Evolutionary conservation across 2,888 invertebrate genomes (phyloP), one percentile per base, ranked within the genome.

Genomic region (Linyphia triangularis): DNA sequence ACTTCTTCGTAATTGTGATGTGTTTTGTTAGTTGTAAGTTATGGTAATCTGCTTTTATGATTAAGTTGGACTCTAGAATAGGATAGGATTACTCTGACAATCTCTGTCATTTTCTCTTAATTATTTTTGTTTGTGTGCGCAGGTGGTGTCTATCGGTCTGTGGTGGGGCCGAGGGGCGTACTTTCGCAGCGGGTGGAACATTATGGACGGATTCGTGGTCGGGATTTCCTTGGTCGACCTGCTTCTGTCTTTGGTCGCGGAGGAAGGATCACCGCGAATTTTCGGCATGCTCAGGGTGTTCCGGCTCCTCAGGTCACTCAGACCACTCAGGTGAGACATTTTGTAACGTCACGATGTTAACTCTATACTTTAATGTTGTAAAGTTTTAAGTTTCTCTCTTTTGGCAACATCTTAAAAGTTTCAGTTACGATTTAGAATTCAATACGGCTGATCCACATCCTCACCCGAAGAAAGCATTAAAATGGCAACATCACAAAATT

Each of bases 181-280:
- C 93, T 97, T 99, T 93, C 98, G 98, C 91, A 99, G 98, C 85
- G 99, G 99, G 6, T 99, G 99, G 99, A 99, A 99, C 93, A 97
- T 99, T 90, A 99, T 99, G 98, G 99, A 99, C 92, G 99, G 99
- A 69, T 96, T 97, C 51, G 95, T 99, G 85, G 99, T 99, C 91
- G 96, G 97, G 91, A 98, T 99, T 92, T 99, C 99, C 89, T 96
- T 99, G 91, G 96, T 99, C 91, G 99, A 99, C 94, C 94, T 99
- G 91, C 94, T 98, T 91, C 98, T 99, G 96, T 98, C 98, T 89
- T 93, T 99, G 90, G 95, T 98, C 91, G 97, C 97, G 89, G 96
- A 97, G 92, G 96, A 97, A 92, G 96, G 97, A 89, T 98, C 97
- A 94, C 98, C 99, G 16, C 95, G 97, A 93, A 99, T 99, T 93